Evolutionary conservation across 2,888 invertebrate genomes (phyloP), one percentile per base, ranked within the genome.

Genomic region (Latheticus oryzae): DNA sequence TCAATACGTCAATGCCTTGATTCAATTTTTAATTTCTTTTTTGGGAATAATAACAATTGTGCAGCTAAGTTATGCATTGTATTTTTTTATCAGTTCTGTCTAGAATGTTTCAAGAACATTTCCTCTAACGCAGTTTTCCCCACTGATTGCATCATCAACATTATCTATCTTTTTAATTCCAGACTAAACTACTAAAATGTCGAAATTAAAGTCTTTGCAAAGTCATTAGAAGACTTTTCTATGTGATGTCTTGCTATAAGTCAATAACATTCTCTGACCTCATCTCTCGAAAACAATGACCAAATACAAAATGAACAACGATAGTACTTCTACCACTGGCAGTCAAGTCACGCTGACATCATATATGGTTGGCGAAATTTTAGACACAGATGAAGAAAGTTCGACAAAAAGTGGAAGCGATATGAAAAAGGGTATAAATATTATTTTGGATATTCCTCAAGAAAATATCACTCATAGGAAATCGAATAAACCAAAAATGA

Each of bases 221-320:
- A 40, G 8, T 24, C 9, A 45, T 45, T 45, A 32, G 30, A 11
- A 3, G 9, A 38, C 38, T 9, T 17, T 3, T 7, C 11, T 12
- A 23, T 12, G 12, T 7, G 28, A 43, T 12, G n/a, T n/a, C n/a
- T n/a, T n/a, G 15, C 13, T 16, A 21, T 21, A 53, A 45, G 54
- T 50, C 54, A 58, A 54, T 45, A 53, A 54, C 61, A 33, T 19
- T 9, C 7, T 38, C 35, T 56, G 17, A 60, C 58, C 58, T 51
- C n/a, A n/a, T n/a, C n/a, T n/a, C n/a, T 51, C 32, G 24, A 12
- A 30, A 19, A 78, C 69, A 61, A 84, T 84, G 83, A 83, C 83
- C 43, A 84, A 84, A 70, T 84, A 83, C 71, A 84, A 82, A 68
- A 67, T 84, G 67, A 83, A 81, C 50, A 61, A 64, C 37, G 62